Base-by-base conservation (phyloP, 2,113 vertebrate genomes). In the Brienomyrus longianalis region DNA sequence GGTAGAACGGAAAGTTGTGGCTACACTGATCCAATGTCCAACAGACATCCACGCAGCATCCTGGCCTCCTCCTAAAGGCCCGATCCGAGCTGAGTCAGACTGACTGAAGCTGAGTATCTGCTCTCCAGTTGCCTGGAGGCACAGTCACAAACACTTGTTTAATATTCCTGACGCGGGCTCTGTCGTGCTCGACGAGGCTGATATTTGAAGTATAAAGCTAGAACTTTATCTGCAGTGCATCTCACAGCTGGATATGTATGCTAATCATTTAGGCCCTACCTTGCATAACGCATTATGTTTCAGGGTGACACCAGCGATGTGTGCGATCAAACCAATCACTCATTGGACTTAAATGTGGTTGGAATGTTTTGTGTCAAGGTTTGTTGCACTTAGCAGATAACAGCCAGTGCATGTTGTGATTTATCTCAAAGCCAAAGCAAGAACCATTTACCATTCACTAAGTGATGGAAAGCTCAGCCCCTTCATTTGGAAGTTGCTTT, bases 121-220 rank as follows among this genome's bases (percentile, higher is more conserved):
- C 35, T 86, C 27, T 52, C 48, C 50, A 31, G 43, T n/a, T n/a
- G 83, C 85, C 52, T 47, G 35, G 35, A 54, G 50, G 85, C 85
- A 31, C 51, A 87, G 85, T 88, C 56, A 43, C 31, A 88, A 88
- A 88, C 50, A 88, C 35, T 56, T 45, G 54, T 45, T 87, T 62
- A 62, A 23, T 45, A 88, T 66, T 62, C 54, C 39, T 54, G 54
- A 54, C 17, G 54, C 19, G 35, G 6, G 6, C 39, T 66, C 19
- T 59, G 87, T 62, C 35, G 31, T 62, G 35, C 27, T 43, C 27
- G 56, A 62, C 52, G 39, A 66, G 87, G 39, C 35, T 66, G 35
- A 66, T 43, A 59, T 88, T 70, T 62, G 87, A 43, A 88, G 23
- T 23, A 43, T 43, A 47, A 45, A 66, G 87, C 17, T 62, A 19